Percentiles rank a stretch among this genome's conserved stretches.
Conservation (phyloP, 2,113 vertebrate genomes). For the Corapipo altera region DNA sequence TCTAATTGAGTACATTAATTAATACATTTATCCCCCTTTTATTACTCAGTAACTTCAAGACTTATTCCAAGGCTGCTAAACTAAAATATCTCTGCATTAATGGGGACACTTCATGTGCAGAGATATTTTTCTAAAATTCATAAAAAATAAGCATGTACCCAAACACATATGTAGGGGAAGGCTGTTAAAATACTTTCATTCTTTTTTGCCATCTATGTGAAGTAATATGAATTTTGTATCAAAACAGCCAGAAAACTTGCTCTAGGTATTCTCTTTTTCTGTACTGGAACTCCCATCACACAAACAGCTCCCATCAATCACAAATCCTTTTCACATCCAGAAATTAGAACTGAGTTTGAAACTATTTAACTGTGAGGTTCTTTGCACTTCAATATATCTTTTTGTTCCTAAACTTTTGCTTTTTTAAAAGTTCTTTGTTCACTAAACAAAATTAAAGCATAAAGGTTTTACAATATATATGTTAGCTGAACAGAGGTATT, state of each 20-base stretch:
- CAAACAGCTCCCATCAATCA: neutral
- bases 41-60: neutral
- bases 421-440: neutral
- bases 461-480: neutral
- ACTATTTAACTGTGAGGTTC: neutral
- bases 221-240: neutral
- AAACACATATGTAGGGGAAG: neutral
- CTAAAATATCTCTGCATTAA: neutral
- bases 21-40: neutral
- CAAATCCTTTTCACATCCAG: neutral
- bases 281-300: neutral
- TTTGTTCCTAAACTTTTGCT: neutral
- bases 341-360: neutral
- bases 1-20: neutral
- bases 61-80: neutral
- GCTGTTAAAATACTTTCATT: neutral
- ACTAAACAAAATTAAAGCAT: neutral
- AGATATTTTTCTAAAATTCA: neutral
- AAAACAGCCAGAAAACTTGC: neutral
- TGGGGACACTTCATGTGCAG: accelerated
- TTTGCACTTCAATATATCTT: neutral
- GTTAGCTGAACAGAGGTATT: neutral
- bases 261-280: neutral
- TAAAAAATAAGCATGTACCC: neutral
- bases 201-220: neutral